Percentiles rank a stretch among this genome's conserved stretches.
Evolutionary conservation across 2,113 vertebrate species (phyloP).

Genomic region (Lepidothrix coronata): DNA sequence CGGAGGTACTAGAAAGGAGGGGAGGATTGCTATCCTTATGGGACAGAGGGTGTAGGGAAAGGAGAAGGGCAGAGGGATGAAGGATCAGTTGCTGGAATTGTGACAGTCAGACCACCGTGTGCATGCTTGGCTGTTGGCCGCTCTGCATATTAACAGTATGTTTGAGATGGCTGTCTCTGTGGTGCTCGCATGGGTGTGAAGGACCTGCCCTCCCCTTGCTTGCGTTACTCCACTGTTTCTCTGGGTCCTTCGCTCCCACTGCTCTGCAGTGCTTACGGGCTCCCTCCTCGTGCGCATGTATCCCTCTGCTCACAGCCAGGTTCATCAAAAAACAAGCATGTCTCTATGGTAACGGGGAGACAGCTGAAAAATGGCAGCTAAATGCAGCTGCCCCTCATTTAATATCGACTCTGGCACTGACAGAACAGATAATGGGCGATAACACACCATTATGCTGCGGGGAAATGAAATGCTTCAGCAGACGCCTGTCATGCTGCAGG

Average conservation of each 20-base stretch:
- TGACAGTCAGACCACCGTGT: background rate
- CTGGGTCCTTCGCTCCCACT: background rate
- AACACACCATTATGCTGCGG: slow-evolving; percentile 91
- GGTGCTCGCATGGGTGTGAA: accelerated
- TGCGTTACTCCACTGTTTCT: background rate
- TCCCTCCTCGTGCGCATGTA: background rate
- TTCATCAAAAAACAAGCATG: slow-evolving; percentile 48
- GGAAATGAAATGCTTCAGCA: slow-evolving; percentile 94
- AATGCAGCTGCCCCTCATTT: slow-evolving; percentile 93
- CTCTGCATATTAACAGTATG: background rate
- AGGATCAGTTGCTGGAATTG: background rate
- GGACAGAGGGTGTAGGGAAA: background rate
- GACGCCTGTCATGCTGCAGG: slow-evolving; percentile 85
- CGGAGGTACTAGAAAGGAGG: background rate
- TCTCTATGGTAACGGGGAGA: slow-evolving; percentile 87
- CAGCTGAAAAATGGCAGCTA: slow-evolving; percentile 93
- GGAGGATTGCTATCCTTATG: accelerated
- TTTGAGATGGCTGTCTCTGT: background rate
- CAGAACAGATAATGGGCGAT: slow-evolving; percentile 98
- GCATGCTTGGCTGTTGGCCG: accelerated
- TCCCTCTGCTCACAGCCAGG: slow-evolving; percentile 3
- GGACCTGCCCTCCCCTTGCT: background rate
- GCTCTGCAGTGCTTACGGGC: background rate
- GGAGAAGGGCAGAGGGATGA: background rate
- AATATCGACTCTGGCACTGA: slow-evolving; percentile 90